Evolutionary conservation across 2,797 vertebrate genomes (phyloP).

Genomic region (Jordanella pulchra): DNA sequence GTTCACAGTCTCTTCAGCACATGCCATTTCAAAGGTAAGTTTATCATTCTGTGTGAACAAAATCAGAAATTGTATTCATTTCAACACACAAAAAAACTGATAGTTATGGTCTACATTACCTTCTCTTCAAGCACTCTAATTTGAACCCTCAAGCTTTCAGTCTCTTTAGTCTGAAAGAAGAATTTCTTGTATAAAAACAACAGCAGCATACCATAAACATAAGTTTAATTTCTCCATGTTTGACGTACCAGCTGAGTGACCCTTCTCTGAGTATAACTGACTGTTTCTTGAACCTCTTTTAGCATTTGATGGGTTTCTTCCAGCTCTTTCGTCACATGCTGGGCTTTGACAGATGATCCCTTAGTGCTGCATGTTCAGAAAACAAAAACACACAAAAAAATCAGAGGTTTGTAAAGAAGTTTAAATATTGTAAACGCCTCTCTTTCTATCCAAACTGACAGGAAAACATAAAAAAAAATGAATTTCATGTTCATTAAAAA

Average conservation of each 20-base stretch:
- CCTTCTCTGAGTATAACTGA: constrained; percentile 57
- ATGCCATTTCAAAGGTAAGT: constrained; percentile 70
- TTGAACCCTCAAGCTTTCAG: constrained; percentile 72
- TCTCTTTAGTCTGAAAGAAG: constrained; percentile 70
- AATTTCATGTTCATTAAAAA: background rate
- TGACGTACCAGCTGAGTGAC: constrained; percentile 73
- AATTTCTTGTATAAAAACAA: constrained; percentile 7
- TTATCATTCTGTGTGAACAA: constrained; percentile 74
- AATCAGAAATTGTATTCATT: background rate
- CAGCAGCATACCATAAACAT: background rate
- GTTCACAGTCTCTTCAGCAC: constrained; percentile 69
- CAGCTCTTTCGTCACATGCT: constrained; percentile 74
- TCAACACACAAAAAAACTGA: background rate
- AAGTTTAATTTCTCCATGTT: background rate
- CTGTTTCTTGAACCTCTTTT: constrained; percentile 76
- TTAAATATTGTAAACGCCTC: background rate
- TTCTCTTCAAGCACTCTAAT: constrained; percentile 75
- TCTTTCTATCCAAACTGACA: background rate
- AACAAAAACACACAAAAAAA: constrained; percentile 1
- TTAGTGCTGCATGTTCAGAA: constrained; percentile 64
- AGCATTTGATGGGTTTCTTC: constrained; percentile 71
- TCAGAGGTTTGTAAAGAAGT: background rate
- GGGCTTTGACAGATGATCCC: constrained; percentile 64
- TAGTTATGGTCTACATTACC: constrained; percentile 52
- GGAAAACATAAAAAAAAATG: background rate